These are phyloP conservation scores for Drosophila prolongata DNA, from an alignment of 2,888 invertebrate genomes.

Conservation along the genomic window DNA sequence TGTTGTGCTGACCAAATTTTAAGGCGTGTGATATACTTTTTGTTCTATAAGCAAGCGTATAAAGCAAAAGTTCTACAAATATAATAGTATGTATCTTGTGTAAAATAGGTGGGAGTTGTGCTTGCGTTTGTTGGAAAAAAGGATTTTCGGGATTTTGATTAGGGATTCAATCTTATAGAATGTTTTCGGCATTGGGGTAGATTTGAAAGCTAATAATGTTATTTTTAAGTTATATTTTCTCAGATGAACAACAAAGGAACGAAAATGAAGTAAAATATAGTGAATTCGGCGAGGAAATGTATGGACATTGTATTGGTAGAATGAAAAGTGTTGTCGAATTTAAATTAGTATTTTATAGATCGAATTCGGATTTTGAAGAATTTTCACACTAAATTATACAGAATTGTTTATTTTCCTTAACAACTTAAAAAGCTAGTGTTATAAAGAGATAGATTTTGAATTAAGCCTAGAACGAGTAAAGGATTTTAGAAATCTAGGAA, in stretches of 20 bases:
- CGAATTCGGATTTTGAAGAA: too few species aligned
- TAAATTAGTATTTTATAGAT: too few species aligned
- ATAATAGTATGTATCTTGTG: not conserved
- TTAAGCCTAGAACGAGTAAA: not conserved
- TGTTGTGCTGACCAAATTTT: constrained; percentile 9
- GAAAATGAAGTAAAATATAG: too few species aligned
- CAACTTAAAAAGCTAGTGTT: too few species aligned
- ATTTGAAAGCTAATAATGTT: too few species aligned
- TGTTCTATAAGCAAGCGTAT: constrained; percentile 30
- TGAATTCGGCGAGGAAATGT: too few species aligned
- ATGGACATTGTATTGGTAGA: too few species aligned
- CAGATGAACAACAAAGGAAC: too few species aligned
- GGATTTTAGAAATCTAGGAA: not conserved
- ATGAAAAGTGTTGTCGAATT: too few species aligned
- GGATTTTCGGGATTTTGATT: not conserved
- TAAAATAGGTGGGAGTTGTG: not conserved
- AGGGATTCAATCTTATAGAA: not conserved
- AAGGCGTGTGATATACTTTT: constrained; percentile 1
- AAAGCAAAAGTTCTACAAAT: constrained; percentile 39
- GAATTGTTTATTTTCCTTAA: too few species aligned
- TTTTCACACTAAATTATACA: too few species aligned
- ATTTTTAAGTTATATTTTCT: too few species aligned
- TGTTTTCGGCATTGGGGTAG: not conserved
- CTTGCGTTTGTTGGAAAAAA: not conserved
- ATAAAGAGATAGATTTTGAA: not conserved